Evolutionary conservation across 2,113 vertebrate species (phyloP).

Genomic region (Synchiropus splendidus): DNA sequence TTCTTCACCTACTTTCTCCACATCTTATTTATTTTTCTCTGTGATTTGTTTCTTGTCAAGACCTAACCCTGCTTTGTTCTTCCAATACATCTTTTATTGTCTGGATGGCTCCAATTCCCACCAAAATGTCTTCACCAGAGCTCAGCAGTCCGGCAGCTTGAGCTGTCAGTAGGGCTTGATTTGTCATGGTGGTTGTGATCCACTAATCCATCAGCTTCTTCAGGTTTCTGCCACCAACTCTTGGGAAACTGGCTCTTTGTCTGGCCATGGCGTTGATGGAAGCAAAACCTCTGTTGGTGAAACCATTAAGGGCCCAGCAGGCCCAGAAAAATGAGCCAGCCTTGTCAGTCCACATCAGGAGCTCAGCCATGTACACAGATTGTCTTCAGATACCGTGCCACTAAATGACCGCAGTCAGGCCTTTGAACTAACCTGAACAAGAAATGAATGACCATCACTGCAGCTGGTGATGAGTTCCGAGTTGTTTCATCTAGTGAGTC

Average conservation of each 20-base stretch:
- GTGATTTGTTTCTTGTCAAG: neutral
- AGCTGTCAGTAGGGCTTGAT: slow-evolving; percentile 43
- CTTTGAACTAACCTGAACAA: slow-evolving; percentile 41
- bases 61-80: neutral
- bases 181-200: slow-evolving; percentile 55
- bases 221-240: slow-evolving; percentile 37
- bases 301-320: slow-evolving; percentile 61
- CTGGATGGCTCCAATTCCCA: neutral
- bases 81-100: neutral
- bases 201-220: slow-evolving; percentile 52
- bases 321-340: slow-evolving; percentile 61
- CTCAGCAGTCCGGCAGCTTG: slow-evolving; percentile 22
- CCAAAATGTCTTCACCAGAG: slow-evolving; percentile 14
- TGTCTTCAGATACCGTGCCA: slow-evolving; percentile 41
- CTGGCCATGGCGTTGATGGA: slow-evolving; percentile 61
- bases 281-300: slow-evolving; percentile 59
- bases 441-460: no score
- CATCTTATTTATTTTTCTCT: slow-evolving; percentile 4
- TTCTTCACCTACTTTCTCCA: neutral
- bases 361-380: slow-evolving; percentile 38
- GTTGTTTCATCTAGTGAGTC: no score
- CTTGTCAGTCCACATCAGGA: slow-evolving; percentile 60
- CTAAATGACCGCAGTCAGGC: slow-evolving; percentile 36
- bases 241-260: slow-evolving; percentile 52
- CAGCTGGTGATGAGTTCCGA: no score